A percentile compares a stretch with the other conserved stretches of the same genome.
phyloP scores from a whole-genome alignment of 2,113 vertebrate genomes.

The Aspidoscelis tigris region DNA sequence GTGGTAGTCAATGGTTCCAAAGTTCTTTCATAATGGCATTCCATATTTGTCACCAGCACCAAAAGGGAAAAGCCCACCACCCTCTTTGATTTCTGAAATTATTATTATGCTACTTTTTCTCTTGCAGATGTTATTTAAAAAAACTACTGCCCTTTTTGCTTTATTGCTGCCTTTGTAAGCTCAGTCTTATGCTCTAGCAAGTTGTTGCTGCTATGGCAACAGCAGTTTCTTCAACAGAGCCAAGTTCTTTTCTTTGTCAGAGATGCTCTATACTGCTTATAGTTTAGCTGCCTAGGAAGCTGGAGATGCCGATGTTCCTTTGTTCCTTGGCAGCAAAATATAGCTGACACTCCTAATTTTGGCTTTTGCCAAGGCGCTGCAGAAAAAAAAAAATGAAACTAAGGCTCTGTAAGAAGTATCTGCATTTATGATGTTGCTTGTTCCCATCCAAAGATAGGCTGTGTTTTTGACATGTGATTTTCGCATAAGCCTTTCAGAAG shows the following conservation, averaged over 20 bases:
- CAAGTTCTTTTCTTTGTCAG: neutral
- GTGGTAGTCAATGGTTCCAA: neutral
- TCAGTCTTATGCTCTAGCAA: neutral
- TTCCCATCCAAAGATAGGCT: no score
- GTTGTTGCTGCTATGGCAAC: neutral
- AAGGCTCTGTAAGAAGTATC: no score
- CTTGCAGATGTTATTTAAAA: neutral
- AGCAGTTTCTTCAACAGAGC: neutral
- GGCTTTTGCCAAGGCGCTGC: no score
- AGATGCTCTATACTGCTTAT: neutral
- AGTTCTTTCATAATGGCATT: neutral
- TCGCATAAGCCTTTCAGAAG: no score
- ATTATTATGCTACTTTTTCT: neutral
- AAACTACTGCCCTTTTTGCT: neutral
- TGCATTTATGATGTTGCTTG: no score
- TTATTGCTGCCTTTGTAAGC: neutral
- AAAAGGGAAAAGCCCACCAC: neutral
- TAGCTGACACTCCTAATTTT: no score
- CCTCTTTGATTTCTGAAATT: neutral
- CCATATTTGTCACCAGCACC: neutral
- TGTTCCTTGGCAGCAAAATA: no score
- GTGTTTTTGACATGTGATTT: no score
- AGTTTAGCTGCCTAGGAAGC: neutral
- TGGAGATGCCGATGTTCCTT: neutral
- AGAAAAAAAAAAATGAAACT: no score